Conservation (phyloP, 1,140 invertebrate species). For the Sipha flava region DNA sequence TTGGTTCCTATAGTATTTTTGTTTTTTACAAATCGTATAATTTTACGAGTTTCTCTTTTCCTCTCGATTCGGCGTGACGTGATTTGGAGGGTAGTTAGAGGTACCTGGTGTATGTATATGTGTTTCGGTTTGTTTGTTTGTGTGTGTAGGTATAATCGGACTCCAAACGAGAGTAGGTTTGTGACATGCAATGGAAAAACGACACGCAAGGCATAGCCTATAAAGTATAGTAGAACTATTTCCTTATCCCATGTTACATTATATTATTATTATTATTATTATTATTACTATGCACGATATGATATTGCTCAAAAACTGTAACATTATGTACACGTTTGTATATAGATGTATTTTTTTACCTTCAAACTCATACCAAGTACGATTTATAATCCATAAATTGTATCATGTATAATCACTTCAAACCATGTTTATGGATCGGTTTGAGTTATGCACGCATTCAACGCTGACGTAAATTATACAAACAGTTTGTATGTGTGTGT, state of each 20-base stretch:
- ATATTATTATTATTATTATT: background rate
- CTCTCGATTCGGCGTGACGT: background rate
- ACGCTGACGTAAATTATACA: background rate
- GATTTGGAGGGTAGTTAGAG: slow-evolving; percentile 2
- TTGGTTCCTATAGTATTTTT: background rate
- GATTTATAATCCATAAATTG: background rate
- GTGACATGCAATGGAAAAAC: slow-evolving; percentile 18
- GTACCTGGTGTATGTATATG: background rate
- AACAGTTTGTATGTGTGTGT: no score
- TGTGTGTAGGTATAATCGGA: background rate
- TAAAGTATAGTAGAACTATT: background rate
- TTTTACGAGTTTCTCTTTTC: slow-evolving; percentile 11
- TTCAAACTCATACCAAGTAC: no score
- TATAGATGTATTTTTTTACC: background rate
- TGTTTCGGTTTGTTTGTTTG: background rate
- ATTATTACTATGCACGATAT: background rate
- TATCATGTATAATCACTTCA: background rate
- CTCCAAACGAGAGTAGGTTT: slow-evolving; percentile 19
- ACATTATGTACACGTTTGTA: background rate
- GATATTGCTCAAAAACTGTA: background rate
- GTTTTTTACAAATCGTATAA: slow-evolving; percentile 27
- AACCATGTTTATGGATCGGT: background rate
- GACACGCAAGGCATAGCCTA: background rate
- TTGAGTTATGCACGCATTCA: background rate
- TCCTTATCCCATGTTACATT: background rate